Conservation (phyloP, 2,797 vertebrate genomes). For the Gorsachius magnificus region DNA sequence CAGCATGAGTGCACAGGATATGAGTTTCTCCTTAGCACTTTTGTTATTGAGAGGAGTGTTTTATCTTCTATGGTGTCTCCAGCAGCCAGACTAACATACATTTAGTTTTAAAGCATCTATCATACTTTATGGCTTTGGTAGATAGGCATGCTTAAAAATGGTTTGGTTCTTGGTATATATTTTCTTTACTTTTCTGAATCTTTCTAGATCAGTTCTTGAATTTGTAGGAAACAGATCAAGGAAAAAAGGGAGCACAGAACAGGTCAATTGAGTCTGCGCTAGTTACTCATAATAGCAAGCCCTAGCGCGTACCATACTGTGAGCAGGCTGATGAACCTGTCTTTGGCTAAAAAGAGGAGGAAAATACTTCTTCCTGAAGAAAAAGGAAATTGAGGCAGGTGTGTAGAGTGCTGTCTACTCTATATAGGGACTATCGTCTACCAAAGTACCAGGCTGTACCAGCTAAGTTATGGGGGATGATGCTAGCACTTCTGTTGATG, state of each 20-base stretch:
- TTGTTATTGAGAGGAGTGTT: conserved; percentile 4
- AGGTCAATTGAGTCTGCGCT: background rate
- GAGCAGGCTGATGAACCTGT: background rate
- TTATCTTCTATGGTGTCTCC: background rate
- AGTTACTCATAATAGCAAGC: background rate
- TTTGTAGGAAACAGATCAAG: background rate
- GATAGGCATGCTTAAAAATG: background rate
- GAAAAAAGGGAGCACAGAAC: background rate
- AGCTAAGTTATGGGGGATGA: background rate
- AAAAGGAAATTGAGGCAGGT: background rate
- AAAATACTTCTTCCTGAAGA: background rate
- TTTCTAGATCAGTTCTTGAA: background rate
- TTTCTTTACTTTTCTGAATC: background rate
- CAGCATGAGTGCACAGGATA: background rate
- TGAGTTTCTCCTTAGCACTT: background rate
- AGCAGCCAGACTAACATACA: background rate
- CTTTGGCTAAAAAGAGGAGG: background rate
- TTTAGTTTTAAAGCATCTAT: conserved; percentile 15
- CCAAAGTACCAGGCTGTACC: background rate
- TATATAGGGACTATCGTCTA: background rate
- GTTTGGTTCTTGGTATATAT: background rate
- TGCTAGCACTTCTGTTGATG: background rate
- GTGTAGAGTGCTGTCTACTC: background rate
- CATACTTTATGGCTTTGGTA: background rate
- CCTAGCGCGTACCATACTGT: background rate